phyloP scores from a whole-genome alignment of 2,113 vertebrate species.

The Ranitomeya variabilis region DNA sequence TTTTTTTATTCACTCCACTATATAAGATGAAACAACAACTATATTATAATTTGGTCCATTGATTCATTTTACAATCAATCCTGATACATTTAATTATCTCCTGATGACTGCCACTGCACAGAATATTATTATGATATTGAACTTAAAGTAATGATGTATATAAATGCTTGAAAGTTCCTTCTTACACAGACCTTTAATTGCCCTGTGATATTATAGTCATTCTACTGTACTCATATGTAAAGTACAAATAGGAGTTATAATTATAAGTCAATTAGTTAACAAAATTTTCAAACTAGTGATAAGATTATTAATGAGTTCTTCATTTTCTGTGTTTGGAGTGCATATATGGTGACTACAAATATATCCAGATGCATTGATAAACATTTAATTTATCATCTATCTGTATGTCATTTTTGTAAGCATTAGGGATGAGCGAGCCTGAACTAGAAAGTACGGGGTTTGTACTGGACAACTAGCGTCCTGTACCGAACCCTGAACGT shows the following conservation, averaged over 20 bases:
- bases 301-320: slow-evolving; percentile 1
- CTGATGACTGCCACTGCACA: background rate
- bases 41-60: slow-evolving; percentile 23
- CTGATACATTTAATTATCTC: slow-evolving; percentile 12
- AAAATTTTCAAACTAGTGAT: slow-evolving; percentile 57
- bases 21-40: background rate
- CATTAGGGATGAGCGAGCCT: background rate
- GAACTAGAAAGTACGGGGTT: too few relatives aligned
- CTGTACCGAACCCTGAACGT: too few relatives aligned
- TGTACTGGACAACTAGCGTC: too few relatives aligned
- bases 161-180: background rate
- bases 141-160: slow-evolving; percentile 41
- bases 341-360: background rate
- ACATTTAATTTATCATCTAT: background rate
- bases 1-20: background rate
- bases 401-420: background rate
- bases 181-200: slow-evolving; percentile 55
- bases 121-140: slow-evolving; percentile 27
- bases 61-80: slow-evolving; percentile 22
- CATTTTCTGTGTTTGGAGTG: background rate
- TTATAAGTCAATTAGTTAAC: slow-evolving; percentile 59
- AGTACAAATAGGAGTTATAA: slow-evolving; percentile 55
- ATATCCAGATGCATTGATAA: background rate
- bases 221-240: slow-evolving; percentile 54
- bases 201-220: slow-evolving; percentile 40